phyloP scores from a whole-genome alignment of 2,797 vertebrate species.

The Hephaestus fuliginosus region DNA sequence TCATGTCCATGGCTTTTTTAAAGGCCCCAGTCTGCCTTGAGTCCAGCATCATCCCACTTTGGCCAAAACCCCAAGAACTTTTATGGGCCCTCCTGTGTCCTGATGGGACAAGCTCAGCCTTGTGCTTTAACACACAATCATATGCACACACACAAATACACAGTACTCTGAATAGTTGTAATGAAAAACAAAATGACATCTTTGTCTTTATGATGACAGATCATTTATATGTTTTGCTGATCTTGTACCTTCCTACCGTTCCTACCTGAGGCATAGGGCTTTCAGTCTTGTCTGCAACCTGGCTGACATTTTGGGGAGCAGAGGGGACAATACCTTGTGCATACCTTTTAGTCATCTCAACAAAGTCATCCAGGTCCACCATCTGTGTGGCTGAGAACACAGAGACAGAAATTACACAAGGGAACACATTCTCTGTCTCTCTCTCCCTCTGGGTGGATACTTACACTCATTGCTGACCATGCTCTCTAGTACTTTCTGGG shows the following conservation, averaged over 20 bases:
- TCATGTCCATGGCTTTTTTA: slow-evolving; percentile 82
- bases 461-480: slow-evolving; percentile 93
- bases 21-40: slow-evolving; percentile 70
- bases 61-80: slow-evolving; percentile 77
- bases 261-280: background rate
- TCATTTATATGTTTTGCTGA: background rate
- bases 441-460: slow-evolving; percentile 51
- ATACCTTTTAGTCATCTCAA: slow-evolving; percentile 96
- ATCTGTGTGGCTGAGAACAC: slow-evolving; percentile 86
- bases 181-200: background rate
- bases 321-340: slow-evolving; percentile 90
- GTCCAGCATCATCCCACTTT: slow-evolving; percentile 77
- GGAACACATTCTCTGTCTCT: background rate
- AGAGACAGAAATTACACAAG: background rate
- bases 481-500: slow-evolving; percentile 92
- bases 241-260: slow-evolving; percentile 55
- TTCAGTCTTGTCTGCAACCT: slow-evolving; percentile 79
- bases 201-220: background rate
- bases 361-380: slow-evolving; percentile 94
- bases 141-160: slow-evolving; percentile 32
- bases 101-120: slow-evolving; percentile 57
- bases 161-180: background rate
- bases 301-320: slow-evolving; percentile 74
- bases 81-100: slow-evolving; percentile 60
- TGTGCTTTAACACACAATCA: slow-evolving; percentile 49